phyloP scores from a whole-genome alignment of 2,113 vertebrate species.

The Canis aureus region DNA sequence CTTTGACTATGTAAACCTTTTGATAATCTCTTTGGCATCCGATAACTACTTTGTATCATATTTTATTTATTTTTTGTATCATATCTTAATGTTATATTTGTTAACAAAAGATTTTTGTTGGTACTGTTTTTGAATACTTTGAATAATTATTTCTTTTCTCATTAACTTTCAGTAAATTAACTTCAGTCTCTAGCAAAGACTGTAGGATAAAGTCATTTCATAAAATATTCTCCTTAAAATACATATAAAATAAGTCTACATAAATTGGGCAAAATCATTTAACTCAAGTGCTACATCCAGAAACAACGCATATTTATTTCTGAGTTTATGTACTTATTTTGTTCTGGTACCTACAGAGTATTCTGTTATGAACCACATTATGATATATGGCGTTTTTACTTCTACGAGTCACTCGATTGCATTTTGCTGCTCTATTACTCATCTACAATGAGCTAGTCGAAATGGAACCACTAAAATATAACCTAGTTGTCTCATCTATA shows the following conservation, averaged over 20 bases:
- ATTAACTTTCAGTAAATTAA: conserved; percentile 30
- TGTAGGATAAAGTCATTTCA: not conserved
- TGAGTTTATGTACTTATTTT: not conserved
- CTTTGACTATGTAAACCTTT: not conserved
- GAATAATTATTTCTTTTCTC: not conserved
- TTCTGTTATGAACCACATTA: not conserved
- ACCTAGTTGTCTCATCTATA: not conserved
- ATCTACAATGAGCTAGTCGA: not conserved
- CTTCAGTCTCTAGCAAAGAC: not conserved
- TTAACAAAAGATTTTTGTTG: not conserved
- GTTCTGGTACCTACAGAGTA: not conserved
- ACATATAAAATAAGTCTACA: not conserved
- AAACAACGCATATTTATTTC: not conserved
- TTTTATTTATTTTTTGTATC: not conserved
- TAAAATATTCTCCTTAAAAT: conserved; percentile 41
- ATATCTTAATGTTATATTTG: conserved; percentile 27
- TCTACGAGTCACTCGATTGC: not conserved
- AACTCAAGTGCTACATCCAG: not conserved
- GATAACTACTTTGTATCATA: not conserved
- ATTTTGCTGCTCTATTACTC: not conserved
- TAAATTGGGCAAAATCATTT: not conserved
- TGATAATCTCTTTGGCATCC: not conserved
- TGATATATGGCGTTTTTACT: not conserved
- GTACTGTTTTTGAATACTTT: not conserved
- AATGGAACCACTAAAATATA: not conserved